Evolutionary conservation across 2,113 vertebrate genomes (phyloP), one percentile per base, ranked within the genome.

Genomic region (Oncorhynchus gorbuscha): DNA sequence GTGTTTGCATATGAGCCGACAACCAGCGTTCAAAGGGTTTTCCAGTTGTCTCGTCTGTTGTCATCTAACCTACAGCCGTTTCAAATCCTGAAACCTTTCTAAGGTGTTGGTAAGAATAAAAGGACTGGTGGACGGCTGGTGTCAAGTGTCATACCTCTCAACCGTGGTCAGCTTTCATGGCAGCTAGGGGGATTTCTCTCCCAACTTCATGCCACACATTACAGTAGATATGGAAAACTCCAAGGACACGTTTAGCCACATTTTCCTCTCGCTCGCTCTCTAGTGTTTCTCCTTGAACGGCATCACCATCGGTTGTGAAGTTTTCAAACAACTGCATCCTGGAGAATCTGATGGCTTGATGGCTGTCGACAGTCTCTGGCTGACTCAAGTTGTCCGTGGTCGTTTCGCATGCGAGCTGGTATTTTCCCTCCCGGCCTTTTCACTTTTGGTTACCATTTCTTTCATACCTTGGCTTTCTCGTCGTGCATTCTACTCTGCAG

Each of bases 391-490:
- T 69, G 66, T 80, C 81, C 74, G 58, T 76, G 79, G 83, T 85
- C 86, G 80, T 70, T 77, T 71, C 76, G 76, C 78, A 73, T 70
- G 73, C 32, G 45, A 35, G 83, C 85, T 84, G 83, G 78, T 85
- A 86, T 86, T 85, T 81, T 71, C 70, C 73, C 69, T 75, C 72
- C 73, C 72, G 39, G 55, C 72, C 77, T 75, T 79, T 89, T 87
- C 80, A 72, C 77, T 77, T 83, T 67, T 73, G 80, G 85, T 91
- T 93, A 91, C 91, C 88, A 91, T 90, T 91, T 90, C 89, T 85
- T 79, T 89, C 88, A 91, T 92, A 90, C 84, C 89, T 90, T 83
- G 79, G 85, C 84, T 82, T 78, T 74, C 64, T 70, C 80, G 59
- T 79, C 73, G 79, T 73, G 74, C 79, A 59, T 75, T 82, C 80